Conservation (phyloP, 23 tunicate species). For the Styela clava region DNA sequence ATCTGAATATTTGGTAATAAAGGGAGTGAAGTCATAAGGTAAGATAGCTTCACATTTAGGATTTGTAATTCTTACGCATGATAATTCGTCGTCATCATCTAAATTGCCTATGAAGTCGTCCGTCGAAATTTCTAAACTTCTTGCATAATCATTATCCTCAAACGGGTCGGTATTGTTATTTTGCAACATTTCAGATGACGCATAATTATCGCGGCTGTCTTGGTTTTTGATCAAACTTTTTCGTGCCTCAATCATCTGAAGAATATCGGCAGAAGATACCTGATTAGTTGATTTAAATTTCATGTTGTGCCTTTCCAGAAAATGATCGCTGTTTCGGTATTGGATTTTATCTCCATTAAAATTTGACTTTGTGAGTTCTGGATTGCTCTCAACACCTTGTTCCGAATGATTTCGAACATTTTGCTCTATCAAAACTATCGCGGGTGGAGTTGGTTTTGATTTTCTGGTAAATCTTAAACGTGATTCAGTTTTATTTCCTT, state of each 20-base stretch:
- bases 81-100: neutral
- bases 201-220: no score
- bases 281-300: no score
- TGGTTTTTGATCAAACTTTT: no score
- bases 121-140: neutral
- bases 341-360: no score
- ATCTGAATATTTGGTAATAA: neutral
- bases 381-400: no score
- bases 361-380: no score
- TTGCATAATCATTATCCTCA: neutral
- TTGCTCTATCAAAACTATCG: neutral
- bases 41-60: slow-evolving; percentile 1
- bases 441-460: neutral
- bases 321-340: no score
- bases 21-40: neutral
- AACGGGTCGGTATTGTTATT: neutral
- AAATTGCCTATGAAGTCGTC: neutral
- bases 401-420: neutral
- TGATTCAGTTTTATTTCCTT: neutral
- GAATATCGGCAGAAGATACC: no score
- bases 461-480: neutral
- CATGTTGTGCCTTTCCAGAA: no score
- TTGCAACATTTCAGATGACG: no score
- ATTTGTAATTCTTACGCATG: neutral
- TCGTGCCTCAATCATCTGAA: no score